phyloP scores from a whole-genome alignment of 1,140 invertebrate genomes.

The Nasonia vitripennis region DNA sequence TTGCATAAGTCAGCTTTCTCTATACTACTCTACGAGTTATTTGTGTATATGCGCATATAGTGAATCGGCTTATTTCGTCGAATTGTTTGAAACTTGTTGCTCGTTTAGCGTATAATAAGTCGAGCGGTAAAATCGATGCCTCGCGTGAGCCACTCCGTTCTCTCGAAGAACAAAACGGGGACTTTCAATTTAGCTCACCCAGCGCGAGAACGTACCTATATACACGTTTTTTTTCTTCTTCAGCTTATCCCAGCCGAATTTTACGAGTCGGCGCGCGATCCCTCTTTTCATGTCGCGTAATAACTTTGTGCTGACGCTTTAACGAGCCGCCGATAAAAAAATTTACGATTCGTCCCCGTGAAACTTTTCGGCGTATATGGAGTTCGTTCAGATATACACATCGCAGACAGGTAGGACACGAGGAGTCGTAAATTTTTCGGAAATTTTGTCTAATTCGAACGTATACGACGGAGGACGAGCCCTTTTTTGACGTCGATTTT shows the following conservation, averaged over 20 bases:
- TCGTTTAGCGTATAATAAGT: neutral
- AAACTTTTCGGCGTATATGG: slow-evolving; percentile 19
- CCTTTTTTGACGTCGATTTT: neutral
- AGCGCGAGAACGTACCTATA: neutral
- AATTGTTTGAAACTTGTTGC: too few species aligned
- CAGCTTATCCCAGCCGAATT: neutral
- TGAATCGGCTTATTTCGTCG: too few species aligned
- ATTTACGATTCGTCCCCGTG: slow-evolving; percentile 33
- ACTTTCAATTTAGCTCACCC: slow-evolving; percentile 1
- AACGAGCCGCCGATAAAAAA: slow-evolving; percentile 37
- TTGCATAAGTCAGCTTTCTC: too few species aligned
- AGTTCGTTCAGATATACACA: neutral
- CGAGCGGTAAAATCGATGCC: neutral
- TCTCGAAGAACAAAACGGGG: neutral
- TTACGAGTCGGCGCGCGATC: slow-evolving; percentile 17
- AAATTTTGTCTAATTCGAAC: neutral
- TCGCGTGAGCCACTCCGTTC: too few species aligned
- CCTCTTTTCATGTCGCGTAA: slow-evolving; percentile 35
- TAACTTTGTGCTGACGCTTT: slow-evolving; percentile 45
- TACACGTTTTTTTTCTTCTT: slow-evolving; percentile 7
- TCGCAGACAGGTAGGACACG: neutral
- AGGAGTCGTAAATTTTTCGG: slow-evolving; percentile 23
- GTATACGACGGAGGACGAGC: too few species aligned
- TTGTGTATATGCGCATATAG: too few species aligned
- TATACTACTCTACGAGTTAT: too few species aligned